Percentiles rank a stretch among this genome's conserved stretches.
Conservation (phyloP, 2,888 invertebrate genomes). For the Caenorhabditis auriculariae region DNA sequence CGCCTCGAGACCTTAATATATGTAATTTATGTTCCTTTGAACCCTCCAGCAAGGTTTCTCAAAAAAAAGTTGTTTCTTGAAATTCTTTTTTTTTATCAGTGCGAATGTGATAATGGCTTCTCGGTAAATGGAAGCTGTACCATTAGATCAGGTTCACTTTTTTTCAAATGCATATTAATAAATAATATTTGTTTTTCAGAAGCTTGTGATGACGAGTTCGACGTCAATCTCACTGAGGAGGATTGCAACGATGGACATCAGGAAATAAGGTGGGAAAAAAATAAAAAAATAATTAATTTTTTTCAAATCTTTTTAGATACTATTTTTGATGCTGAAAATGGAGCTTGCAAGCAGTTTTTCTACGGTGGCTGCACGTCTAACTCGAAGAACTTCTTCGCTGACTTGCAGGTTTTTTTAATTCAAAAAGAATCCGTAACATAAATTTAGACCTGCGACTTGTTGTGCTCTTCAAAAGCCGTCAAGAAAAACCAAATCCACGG, state of each 20-base stretch:
- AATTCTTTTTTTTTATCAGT: no score
- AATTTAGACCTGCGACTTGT: slow-evolving; percentile 22
- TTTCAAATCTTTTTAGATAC: no score
- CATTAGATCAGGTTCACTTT: slow-evolving; percentile 14
- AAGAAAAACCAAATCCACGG: neutral
- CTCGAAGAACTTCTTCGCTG: slow-evolving; percentile 36
- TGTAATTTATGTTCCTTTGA: no score
- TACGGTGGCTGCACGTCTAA: slow-evolving; percentile 42
- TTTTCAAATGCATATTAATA: neutral
- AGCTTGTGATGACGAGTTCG: slow-evolving; percentile 36
- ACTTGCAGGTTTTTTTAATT: slow-evolving; percentile 17
- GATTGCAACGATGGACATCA: slow-evolving; percentile 38
- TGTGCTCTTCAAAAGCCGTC: slow-evolving; percentile 21
- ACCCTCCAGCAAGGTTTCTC: no score
- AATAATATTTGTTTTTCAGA: slow-evolving; percentile 3
- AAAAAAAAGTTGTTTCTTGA: no score
- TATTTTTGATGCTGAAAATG: slow-evolving; percentile 20
- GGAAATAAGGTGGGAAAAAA: slow-evolving; percentile 17
- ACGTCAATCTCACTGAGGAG: slow-evolving; percentile 33
- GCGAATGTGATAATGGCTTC: slow-evolving; percentile 39
- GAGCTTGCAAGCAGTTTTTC: slow-evolving; percentile 37
- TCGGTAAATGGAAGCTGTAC: slow-evolving; percentile 26
- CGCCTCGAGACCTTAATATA: no score
- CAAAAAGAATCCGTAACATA: neutral
- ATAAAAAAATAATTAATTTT: neutral